Evolutionary conservation across 2,888 invertebrate species (phyloP).

Genomic region (Cantharis rufa): DNA sequence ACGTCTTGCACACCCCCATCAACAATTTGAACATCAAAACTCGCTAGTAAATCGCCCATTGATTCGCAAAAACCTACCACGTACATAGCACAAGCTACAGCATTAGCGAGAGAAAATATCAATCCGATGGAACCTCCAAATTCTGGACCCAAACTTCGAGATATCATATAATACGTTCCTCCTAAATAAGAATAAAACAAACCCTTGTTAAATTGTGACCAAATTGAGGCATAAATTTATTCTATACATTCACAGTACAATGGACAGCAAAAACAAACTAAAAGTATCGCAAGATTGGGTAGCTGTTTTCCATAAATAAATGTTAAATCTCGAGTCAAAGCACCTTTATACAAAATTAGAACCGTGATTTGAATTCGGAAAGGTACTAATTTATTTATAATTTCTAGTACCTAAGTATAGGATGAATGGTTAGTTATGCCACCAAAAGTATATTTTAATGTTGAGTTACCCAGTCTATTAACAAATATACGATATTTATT

Average conservation of each 20-base stretch:
- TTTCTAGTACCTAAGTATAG: neutral
- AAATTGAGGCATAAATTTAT: neutral
- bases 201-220: neutral
- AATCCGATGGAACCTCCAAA: conserved; percentile 95
- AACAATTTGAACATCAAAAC: conserved; percentile 62
- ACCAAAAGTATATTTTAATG: neutral
- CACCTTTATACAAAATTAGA: neutral
- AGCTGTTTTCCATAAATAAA: neutral
- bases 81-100: conserved; percentile 96
- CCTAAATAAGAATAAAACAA: conserved; percentile 60
- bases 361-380: neutral
- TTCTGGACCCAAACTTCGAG: conserved; percentile 93
- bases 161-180: conserved; percentile 99
- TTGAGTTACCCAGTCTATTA: neutral
- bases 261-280: neutral
- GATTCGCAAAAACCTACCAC: conserved; percentile 98
- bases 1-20: conserved; percentile 74
- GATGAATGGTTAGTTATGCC: neutral
- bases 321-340: neutral
- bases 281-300: neutral
- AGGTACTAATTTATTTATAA: neutral
- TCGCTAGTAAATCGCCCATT: conserved; percentile 69
- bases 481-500: neutral
- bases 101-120: conserved; percentile 95
- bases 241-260: neutral